Conservation (phyloP, 2,113 vertebrate species). For the Hymenochirus boettgeri region DNA sequence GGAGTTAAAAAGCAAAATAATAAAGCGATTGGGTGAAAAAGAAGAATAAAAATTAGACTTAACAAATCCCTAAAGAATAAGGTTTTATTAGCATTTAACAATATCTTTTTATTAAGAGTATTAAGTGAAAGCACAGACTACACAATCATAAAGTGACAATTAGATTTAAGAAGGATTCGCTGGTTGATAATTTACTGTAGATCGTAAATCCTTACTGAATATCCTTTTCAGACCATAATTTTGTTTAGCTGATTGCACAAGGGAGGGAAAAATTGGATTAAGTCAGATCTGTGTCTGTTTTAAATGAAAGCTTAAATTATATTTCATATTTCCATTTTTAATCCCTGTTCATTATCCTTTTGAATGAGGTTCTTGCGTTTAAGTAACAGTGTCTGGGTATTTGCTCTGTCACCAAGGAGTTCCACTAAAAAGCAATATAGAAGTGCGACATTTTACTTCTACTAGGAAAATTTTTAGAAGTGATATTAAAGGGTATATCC, state of each 20-base stretch:
- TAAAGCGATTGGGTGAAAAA: neutral
- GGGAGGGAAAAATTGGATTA: constrained; percentile 4
- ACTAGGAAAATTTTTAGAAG: no score
- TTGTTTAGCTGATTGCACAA: neutral
- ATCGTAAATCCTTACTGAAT: neutral
- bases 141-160: constrained; percentile 15
- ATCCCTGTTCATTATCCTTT: no score
- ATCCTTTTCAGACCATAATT: neutral
- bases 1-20: no score
- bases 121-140: neutral
- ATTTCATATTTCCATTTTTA: constrained; percentile 10
- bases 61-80: neutral
- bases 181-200: neutral
- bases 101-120: constrained; percentile 10
- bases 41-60: neutral
- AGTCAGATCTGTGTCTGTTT: neutral
- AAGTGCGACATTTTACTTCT: no score
- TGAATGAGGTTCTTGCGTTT: no score
- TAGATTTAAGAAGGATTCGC: constrained; percentile 9
- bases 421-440: no score
- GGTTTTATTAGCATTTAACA: constrained; percentile 14
- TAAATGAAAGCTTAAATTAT: constrained; percentile 17
- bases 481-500: no score
- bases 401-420: no score
- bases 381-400: no score